phyloP scores from a whole-genome alignment of 2,888 invertebrate species.

The Biston stratarius region DNA sequence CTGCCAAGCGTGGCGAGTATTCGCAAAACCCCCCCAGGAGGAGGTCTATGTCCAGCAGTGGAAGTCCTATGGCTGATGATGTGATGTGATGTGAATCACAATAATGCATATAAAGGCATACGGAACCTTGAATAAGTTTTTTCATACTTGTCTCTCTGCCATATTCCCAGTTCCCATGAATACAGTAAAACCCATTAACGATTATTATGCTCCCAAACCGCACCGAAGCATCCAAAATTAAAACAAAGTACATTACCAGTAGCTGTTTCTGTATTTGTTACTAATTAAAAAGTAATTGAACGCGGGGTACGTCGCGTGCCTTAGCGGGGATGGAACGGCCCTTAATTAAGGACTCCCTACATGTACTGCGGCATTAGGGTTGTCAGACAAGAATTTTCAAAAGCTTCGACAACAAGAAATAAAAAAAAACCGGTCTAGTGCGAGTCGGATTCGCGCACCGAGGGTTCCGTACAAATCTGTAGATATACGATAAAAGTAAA shows the following conservation, averaged over 20 bases:
- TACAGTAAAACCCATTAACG: constrained; percentile 35
- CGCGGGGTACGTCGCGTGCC: constrained; percentile 55
- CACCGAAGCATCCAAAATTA: constrained; percentile 47
- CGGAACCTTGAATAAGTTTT: too few relatives aligned
- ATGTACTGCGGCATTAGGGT: constrained; percentile 42
- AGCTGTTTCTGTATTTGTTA: constrained; percentile 60
- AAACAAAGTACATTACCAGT: constrained; percentile 47
- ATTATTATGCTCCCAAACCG: constrained; percentile 24
- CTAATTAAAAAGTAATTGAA: constrained; percentile 75
- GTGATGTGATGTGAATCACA: too few relatives aligned
- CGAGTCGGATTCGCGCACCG: too few relatives aligned
- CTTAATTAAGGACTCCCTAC: constrained; percentile 69
- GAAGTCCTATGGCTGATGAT: too few relatives aligned
- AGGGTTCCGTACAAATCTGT: too few relatives aligned
- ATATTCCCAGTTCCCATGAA: constrained; percentile 9
- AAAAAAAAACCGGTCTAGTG: too few relatives aligned
- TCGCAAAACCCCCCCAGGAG: too few relatives aligned
- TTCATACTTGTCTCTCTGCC: constrained; percentile 9
- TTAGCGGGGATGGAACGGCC: constrained; percentile 66
- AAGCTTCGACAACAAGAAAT: too few relatives aligned
- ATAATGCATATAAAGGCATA: too few relatives aligned
- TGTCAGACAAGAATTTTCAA: neutral
- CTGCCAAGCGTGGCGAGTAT: too few relatives aligned
- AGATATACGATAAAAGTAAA: too few relatives aligned
- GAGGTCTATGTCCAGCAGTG: too few relatives aligned